Conservation (phyloP, 2,113 vertebrate species). For the Morone chrysops region DNA sequence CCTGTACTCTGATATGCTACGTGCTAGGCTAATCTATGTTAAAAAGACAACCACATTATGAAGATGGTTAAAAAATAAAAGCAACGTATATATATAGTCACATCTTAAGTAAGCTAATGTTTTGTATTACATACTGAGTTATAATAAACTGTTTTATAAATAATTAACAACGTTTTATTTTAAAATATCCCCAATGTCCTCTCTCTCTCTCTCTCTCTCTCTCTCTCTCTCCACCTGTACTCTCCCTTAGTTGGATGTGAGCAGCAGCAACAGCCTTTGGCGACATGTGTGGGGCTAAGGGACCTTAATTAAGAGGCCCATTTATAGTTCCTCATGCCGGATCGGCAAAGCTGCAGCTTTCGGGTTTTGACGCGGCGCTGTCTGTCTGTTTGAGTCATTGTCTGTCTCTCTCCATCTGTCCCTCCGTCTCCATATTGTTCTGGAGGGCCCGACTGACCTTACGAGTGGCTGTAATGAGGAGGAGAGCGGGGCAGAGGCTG, state of each 20-base stretch:
- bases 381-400: conserved; percentile 44
- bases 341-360: conserved; percentile 40
- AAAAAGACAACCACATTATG: no score
- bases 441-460: conserved; percentile 64
- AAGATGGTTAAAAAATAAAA: no score
- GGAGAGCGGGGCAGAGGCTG: neutral
- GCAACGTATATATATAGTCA: no score
- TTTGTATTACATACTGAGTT: no score
- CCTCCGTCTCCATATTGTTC: conserved; percentile 44
- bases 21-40: no score
- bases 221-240: neutral
- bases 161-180: no score
- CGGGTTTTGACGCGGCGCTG: conserved; percentile 52
- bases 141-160: no score
- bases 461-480: conserved; percentile 64
- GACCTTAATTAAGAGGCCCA: conserved; percentile 71
- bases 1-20: no score
- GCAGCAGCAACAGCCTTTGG: conserved; percentile 59
- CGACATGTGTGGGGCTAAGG: conserved; percentile 44
- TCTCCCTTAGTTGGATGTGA: conserved; percentile 40
- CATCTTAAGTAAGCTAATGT: no score
- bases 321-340: conserved; percentile 58
- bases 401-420: conserved; percentile 46
- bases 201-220: neutral
- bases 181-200: no score